Base-by-base conservation (phyloP, 2,888 invertebrate species). In the Drosophila diplacantha region DNA sequence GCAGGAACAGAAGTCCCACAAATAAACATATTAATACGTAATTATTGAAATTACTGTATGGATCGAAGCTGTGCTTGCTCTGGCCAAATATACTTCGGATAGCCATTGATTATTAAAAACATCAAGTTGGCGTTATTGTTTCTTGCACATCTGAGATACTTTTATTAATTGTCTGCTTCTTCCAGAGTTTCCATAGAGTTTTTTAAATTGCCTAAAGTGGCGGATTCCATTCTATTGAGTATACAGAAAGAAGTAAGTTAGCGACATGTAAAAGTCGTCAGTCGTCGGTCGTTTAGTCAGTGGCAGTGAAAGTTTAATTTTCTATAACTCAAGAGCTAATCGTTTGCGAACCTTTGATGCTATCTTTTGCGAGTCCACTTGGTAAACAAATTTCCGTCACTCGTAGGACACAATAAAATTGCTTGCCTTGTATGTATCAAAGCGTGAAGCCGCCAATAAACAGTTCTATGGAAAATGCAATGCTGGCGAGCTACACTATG, bases 21-120 rank as follows among this genome's bases (percentile, higher is more conserved):
- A 22, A 38, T 32, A 18, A n/a, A n/a, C 39, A 26, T 31, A 41
- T 35, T 3, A 43, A n/a, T 31, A 52, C 5, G 52, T 51, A 20
- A n/a, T 35, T 55, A 14, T n/a, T 12, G 26, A n/a, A 35, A 29
- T 16, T 22, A n/a, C 34, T 54, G n/a, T 3, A 12, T 26, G n/a
- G 26, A 12, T 35, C 14, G 7, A 46, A 16, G 32, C 32, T 47
- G 24, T 18, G 11, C 11, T 24, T 54, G 34, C n/a, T 20, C 14
- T 47, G 47, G 47, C n/a, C 6, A 32, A 20, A 22, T 34, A 22
- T 22, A 20, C 22, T 49, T 49, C 3, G 34, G 20, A 26, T 18
- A 34, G 54, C 54, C 54, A 55, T 55, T 55, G 54, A 51, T 22
- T 35, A n/a, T 12, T 34, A 26, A 24, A 29, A 35, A 20, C 32